Evolutionary conservation across 2,113 vertebrate species (phyloP).

Genomic region (Anser brachyrhynchus): DNA sequence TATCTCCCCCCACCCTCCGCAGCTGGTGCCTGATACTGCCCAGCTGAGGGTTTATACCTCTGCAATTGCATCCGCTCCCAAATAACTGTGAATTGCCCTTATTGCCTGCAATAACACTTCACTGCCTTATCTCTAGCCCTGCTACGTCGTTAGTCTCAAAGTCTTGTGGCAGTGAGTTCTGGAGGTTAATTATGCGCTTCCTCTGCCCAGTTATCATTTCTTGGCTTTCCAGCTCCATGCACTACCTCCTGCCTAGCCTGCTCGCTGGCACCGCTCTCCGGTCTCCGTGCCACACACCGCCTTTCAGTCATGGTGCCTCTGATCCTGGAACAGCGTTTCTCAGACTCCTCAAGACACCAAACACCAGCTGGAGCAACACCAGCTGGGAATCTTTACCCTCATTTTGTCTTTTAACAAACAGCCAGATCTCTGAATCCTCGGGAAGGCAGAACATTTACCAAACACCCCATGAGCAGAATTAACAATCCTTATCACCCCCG

Average conservation of each 20-base stretch:
- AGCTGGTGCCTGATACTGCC: rapidly evolving
- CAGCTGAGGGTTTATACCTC: neutral
- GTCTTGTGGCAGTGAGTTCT: neutral
- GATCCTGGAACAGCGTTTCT: neutral
- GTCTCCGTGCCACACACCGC: neutral
- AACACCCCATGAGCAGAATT: neutral
- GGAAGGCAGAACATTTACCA: neutral
- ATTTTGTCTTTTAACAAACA: neutral
- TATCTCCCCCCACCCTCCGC: rapidly evolving
- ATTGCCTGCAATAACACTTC: slow-evolving; percentile 29
- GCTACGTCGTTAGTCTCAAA: neutral
- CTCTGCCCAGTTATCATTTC: neutral
- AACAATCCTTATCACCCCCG: rapidly evolving
- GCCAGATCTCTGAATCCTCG: neutral
- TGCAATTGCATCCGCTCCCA: neutral
- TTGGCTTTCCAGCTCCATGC: neutral
- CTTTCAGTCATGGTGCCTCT: neutral
- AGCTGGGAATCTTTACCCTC: neutral
- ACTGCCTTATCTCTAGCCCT: neutral
- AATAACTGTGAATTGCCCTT: neutral
- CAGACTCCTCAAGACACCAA: neutral
- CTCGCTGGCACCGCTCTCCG: neutral
- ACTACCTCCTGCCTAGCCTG: neutral
- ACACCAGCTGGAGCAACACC: neutral
- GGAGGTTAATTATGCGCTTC: neutral